A percentile compares a stretch with the other conserved stretches of the same genome.
Conservation (phyloP, 2,888 invertebrate species). For the Papilio elwesi region DNA sequence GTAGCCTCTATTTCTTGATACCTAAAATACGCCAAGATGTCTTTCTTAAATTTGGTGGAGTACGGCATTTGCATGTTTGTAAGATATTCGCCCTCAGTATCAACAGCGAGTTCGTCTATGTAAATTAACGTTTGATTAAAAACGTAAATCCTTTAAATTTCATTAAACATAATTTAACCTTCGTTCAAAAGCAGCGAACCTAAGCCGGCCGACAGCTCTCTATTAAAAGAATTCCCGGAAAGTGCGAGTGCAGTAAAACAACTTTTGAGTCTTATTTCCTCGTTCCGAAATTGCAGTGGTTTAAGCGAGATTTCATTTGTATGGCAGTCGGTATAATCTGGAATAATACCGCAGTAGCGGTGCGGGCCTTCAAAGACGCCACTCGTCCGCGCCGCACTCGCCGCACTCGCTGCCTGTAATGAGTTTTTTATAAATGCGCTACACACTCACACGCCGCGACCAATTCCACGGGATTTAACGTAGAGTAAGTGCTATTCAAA, state of each 20-base stretch:
- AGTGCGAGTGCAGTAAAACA: slow-evolving; percentile 78
- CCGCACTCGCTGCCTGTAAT: slow-evolving; percentile 80
- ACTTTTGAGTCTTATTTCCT: slow-evolving; percentile 80
- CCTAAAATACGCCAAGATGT: no score
- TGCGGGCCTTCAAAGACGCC: slow-evolving; percentile 81
- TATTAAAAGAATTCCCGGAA: slow-evolving; percentile 69
- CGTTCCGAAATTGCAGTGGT: slow-evolving; percentile 82
- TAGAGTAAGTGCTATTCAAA: slow-evolving; percentile 61
- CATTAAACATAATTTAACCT: slow-evolving; percentile 26
- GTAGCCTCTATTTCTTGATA: no score
- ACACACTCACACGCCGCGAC: slow-evolving; percentile 76
- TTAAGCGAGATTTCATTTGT: slow-evolving; percentile 84
- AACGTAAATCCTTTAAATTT: neutral
- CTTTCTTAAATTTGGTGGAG: no score
- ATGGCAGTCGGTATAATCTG: slow-evolving; percentile 82
- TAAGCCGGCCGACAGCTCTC: slow-evolving; percentile 48
- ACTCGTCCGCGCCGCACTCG: slow-evolving; percentile 77
- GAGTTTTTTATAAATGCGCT: slow-evolving; percentile 81
- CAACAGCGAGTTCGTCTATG: neutral
- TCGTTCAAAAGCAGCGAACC: slow-evolving; percentile 38
- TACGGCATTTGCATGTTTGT: no score
- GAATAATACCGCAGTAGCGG: slow-evolving; percentile 81
- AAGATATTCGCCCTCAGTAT: no score
- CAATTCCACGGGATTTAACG: slow-evolving; percentile 68
- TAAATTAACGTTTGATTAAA: neutral